phyloP scores from a whole-genome alignment of 2,113 vertebrate genomes.

The human region DNA sequence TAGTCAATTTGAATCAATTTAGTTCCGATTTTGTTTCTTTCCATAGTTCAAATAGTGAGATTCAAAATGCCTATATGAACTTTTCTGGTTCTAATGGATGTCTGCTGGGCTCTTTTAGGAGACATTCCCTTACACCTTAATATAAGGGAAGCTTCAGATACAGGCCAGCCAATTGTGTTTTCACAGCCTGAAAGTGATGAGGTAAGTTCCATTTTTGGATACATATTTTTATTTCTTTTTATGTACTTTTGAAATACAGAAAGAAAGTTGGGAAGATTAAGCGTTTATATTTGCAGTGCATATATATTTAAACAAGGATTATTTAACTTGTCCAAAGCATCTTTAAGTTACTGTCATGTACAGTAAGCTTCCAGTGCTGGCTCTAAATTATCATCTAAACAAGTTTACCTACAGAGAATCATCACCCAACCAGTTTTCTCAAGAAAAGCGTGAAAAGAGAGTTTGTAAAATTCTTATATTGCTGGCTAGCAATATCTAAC shows the following conservation, averaged over 20 bases:
- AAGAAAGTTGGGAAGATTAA: constrained; percentile 42
- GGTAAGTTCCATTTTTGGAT: constrained; percentile 82
- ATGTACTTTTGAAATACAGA: not conserved
- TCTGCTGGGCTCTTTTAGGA: constrained; percentile 83
- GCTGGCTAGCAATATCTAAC: not conserved
- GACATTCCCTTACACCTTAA: constrained; percentile 95
- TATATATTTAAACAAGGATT: not conserved
- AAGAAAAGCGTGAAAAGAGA: not conserved
- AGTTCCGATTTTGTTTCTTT: constrained; percentile 59
- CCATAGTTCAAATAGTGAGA: constrained; percentile 41
- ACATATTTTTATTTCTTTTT: not conserved
- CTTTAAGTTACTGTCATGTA: not conserved
- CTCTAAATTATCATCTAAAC: not conserved
- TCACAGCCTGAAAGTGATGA: constrained; percentile 93
- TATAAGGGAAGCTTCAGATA: constrained; percentile 94
- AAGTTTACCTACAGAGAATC: not conserved
- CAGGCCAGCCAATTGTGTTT: constrained; percentile 93
- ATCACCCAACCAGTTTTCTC: not conserved
- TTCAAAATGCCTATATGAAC: not conserved
- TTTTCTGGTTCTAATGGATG: constrained; percentile 6
- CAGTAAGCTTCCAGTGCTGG: not conserved
- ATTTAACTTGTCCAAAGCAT: not conserved
- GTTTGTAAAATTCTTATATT: not conserved
- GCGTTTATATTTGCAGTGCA: not conserved
- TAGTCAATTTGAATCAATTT: constrained; percentile 41